Evolutionary conservation across 2,888 invertebrate genomes (phyloP), one percentile per base, ranked within the genome.

Genomic region (Sarcophaga caerulescens): DNA sequence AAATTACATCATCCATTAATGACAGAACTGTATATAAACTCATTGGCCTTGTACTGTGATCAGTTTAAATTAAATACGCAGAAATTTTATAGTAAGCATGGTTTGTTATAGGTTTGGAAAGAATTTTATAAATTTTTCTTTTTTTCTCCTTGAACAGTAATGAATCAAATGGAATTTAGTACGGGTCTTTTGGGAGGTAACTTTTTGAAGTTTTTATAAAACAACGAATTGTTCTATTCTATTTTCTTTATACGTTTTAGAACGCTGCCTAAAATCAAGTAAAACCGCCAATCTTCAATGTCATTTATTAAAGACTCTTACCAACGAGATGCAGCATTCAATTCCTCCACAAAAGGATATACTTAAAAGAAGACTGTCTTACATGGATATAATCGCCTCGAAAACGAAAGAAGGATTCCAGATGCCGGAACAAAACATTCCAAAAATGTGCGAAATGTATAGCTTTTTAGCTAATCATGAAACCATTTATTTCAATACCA

Each of bases 1-100:
- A 94, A 95, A 89, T 94, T 94, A 17, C 95, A 95, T 89, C 94
- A 95, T 89, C 89, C 91, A 0, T 85, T 90, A 4, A 89, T 90
- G 85, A 89, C 91, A 1, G 93, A 93, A 85, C 82, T 93, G 3
- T 92, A 91, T 78, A 88, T 93, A 2, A 91, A 92, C 87, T 89
- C 92, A 2, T 77, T 93, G 83, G 90, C 90, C 19, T 81, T 93
- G 25, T 93, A 90, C 81, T 93, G 93, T 78, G 89, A 90, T 25
- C 90, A 91, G 35, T 93, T 92, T 73, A 88, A 90, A 52, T 74
- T 93, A 8, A 91, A 91, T 85, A 65, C 88, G 0, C 85, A 91
- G 1, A 90, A 90, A 82, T 86, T 93, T 21, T 90, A 90, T 78
- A 89, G 93, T 93, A 88, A 92, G 86, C 86, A 81, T 14, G n/a